phyloP scores from a whole-genome alignment of 2,888 invertebrate genomes.

The Phengaris arion region DNA sequence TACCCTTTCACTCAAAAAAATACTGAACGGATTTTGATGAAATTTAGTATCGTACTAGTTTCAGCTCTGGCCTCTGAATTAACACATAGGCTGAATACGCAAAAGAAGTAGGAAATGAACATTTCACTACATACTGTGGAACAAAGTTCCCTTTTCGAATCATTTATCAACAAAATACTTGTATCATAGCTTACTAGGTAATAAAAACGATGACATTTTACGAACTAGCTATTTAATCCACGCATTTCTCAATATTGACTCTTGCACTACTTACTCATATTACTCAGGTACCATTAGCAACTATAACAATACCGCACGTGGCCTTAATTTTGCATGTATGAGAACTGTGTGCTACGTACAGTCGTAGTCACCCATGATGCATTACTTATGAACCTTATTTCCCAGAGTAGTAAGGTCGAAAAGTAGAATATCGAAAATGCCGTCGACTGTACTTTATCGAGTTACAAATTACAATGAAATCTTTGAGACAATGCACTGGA shows the following conservation, averaged over 20 bases:
- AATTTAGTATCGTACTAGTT: too few relatives aligned
- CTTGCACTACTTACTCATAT: conserved; percentile 7
- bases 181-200: background rate
- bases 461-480: background rate
- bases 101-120: too few relatives aligned
- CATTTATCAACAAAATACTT: too few relatives aligned
- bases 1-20: too few relatives aligned
- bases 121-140: too few relatives aligned
- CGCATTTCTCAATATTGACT: conserved; percentile 13
- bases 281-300: conserved; percentile 14
- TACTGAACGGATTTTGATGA: too few relatives aligned
- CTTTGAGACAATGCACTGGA: background rate
- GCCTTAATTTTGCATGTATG: conserved; percentile 23
- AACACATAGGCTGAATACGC: too few relatives aligned
- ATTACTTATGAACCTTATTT: background rate
- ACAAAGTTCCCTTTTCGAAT: too few relatives aligned
- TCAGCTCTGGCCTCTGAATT: too few relatives aligned
- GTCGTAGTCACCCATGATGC: background rate
- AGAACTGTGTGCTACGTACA: background rate
- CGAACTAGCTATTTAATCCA: background rate
- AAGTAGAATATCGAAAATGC: background rate
- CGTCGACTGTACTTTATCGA: background rate
- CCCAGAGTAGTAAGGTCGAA: background rate
- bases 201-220: conserved; percentile 4
- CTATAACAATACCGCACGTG: conserved; percentile 19